Evolutionary conservation across 2,888 invertebrate species (phyloP).

Genomic region (Schizotus pectinicornis): DNA sequence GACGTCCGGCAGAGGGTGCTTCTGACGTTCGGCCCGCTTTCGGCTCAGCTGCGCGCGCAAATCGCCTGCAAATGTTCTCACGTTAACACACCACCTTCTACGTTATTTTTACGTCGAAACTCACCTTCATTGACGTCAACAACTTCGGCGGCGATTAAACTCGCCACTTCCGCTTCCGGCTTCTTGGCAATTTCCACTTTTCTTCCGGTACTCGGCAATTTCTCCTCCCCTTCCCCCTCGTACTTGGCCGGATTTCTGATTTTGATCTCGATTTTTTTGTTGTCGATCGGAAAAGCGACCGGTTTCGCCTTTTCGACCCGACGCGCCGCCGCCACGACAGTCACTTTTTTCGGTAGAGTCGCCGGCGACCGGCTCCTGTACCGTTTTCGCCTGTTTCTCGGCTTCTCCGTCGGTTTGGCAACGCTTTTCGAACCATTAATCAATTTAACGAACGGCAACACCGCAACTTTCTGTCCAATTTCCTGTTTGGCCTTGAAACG

Average conservation of each 20-base stretch:
- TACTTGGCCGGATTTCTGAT: slow-evolving; percentile 55
- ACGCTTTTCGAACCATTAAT: slow-evolving; percentile 35
- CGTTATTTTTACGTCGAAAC: slow-evolving; percentile 4
- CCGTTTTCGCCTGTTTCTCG: slow-evolving; percentile 3
- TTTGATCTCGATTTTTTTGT: slow-evolving; percentile 54
- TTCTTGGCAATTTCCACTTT: slow-evolving; percentile 33
- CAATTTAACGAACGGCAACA: slow-evolving; percentile 41
- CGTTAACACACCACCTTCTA: not conserved
- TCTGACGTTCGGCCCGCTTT: slow-evolving; percentile 61
- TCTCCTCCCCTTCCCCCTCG: slow-evolving; percentile 47
- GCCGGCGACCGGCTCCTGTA: slow-evolving; percentile 19
- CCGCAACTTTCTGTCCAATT: slow-evolving; percentile 28
- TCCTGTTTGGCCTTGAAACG: slow-evolving; percentile 50
- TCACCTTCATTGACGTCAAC: slow-evolving; percentile 36
- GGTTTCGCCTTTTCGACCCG: slow-evolving; percentile 16
- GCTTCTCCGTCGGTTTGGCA: slow-evolving; percentile 6
- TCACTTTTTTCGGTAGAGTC: not conserved
- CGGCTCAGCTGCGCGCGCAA: slow-evolving; percentile 62
- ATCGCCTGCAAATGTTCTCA: slow-evolving; percentile 53
- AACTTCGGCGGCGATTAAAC: not conserved
- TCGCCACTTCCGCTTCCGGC: slow-evolving; percentile 38
- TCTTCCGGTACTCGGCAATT: slow-evolving; percentile 32
- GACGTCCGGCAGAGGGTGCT: slow-evolving; percentile 52
- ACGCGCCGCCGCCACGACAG: slow-evolving; percentile 19
- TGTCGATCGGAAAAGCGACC: slow-evolving; percentile 15